A percentile compares a stretch with the other conserved stretches of the same genome.
These are phyloP conservation scores for Selene dorsalis DNA, from an alignment of 2,797 vertebrate genomes.

Conservation along the genomic window DNA sequence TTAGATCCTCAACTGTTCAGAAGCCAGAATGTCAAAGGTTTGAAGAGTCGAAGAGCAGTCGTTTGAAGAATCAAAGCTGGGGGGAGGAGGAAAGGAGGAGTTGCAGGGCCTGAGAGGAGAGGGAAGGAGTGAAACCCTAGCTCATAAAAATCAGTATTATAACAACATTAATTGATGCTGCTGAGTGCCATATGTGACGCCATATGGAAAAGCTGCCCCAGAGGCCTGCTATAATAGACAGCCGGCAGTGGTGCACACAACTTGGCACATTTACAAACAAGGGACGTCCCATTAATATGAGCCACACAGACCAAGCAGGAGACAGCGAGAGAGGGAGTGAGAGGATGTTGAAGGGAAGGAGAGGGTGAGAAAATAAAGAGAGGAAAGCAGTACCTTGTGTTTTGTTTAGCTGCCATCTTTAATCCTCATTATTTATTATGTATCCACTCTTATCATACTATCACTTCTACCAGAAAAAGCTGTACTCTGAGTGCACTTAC, in stretches of 20 bases:
- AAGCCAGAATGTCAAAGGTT: conserved; percentile 53
- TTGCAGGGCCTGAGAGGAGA: conserved; percentile 12
- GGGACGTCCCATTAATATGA: conserved; percentile 86
- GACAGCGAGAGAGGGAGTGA: conserved; percentile 59
- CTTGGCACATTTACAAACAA: conserved; percentile 89
- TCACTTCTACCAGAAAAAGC: conserved; percentile 16
- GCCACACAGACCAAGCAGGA: conserved; percentile 74
- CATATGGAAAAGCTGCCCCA: conserved; percentile 87
- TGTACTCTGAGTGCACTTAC: conserved; percentile 3
- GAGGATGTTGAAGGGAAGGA: conserved; percentile 39
- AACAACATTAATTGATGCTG: conserved; percentile 90
- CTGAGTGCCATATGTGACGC: conserved; percentile 87
- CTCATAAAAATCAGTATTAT: conserved; percentile 87
- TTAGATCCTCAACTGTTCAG: conserved; percentile 35
- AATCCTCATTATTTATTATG: background rate
- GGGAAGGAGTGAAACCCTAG: conserved; percentile 65
- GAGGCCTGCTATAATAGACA: conserved; percentile 87
- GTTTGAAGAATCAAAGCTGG: conserved; percentile 59
- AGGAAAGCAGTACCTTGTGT: conserved; percentile 19
- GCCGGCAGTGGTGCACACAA: conserved; percentile 84
- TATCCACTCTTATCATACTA: background rate
- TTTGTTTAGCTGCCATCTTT: conserved; percentile 40
- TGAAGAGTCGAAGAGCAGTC: conserved; percentile 42
- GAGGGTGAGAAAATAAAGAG: conserved; percentile 29
- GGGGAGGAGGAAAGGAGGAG: background rate